Evolutionary conservation across 2,113 vertebrate genomes (phyloP).

Genomic region (Syrrhaptes paradoxus): DNA sequence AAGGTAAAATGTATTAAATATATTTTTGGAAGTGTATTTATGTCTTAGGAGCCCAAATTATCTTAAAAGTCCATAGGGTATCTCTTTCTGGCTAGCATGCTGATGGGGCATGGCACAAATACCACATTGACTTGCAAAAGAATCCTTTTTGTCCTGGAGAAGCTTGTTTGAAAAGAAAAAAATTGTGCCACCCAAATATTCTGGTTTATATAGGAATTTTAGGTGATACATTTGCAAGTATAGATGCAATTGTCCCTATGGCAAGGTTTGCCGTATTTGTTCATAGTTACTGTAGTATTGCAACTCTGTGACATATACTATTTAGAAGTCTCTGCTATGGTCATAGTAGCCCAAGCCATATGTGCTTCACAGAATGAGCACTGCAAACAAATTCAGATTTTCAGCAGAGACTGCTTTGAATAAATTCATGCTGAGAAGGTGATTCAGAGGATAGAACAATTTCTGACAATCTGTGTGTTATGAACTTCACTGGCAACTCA

Average conservation of each 20-base stretch:
- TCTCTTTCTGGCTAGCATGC: neutral
- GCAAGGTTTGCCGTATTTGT: neutral
- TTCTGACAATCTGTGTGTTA: neutral
- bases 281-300: neutral
- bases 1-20: neutral
- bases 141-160: neutral
- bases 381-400: neutral
- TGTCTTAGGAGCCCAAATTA: neutral
- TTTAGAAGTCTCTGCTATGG: neutral
- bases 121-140: neutral
- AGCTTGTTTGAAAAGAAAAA: neutral
- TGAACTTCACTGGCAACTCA: neutral
- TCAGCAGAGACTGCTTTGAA: neutral
- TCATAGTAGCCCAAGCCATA: neutral
- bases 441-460: neutral
- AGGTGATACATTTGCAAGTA: neutral
- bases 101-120: neutral
- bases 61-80: neutral
- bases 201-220: neutral
- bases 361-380: neutral
- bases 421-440: neutral
- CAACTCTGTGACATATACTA: neutral
- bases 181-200: neutral
- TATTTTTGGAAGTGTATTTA: neutral
- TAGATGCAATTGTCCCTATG: neutral